Base-by-base conservation (phyloP, 2,797 vertebrate genomes). In the Borostomias antarcticus region DNA sequence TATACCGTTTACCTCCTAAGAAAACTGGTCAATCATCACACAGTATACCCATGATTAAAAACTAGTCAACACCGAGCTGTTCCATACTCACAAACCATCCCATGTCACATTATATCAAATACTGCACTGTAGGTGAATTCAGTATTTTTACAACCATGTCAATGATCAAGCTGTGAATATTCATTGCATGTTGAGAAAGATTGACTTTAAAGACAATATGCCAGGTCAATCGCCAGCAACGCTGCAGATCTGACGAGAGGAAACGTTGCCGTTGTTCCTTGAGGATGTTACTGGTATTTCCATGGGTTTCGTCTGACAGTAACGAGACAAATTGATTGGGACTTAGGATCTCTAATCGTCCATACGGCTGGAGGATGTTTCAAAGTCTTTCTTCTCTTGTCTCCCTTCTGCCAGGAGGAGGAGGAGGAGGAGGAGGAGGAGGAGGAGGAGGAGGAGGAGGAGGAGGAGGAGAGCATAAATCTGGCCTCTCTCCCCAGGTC, bases 401-500 rank as follows among this genome's bases (percentile, higher is more conserved):
- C 57, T 60, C 72, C 75, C 74, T 76, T 58, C 69, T 73, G 48
- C 68, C 19, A 33, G 77, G 70, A 74, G n/a, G 28, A 54, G 62
- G 62, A 78, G 71, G 72, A 74, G 53, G n/a, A n/a, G n/a, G n/a
- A 33, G 77, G 70, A 74, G n/a, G 28, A 54, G 62, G 62, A 78
- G 71, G 72, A 74, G 53, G n/a, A 33, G 77, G 70, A 74, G n/a
- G 28, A 54, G 62, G 62, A 78, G 71, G 72, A 74, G 53, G n/a
- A 79, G 79, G 47, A 62, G 62, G 76, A 83, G 82, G 82, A 84
- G 75, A 73, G 45, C 21, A 33, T 11, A 78, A 85, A 78, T 76
- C 77, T 74, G 74, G 75, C 64, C 68, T 70, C 68, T 62, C 68
- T 75, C 70, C 67, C 40, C n/a, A 21, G 47, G 67, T 37, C 47